Percentiles rank a stretch among this genome's conserved stretches.
These are phyloP conservation scores for Listronotus bonariensis DNA, from an alignment of 1,140 invertebrate species.

Conservation along the genomic window DNA sequence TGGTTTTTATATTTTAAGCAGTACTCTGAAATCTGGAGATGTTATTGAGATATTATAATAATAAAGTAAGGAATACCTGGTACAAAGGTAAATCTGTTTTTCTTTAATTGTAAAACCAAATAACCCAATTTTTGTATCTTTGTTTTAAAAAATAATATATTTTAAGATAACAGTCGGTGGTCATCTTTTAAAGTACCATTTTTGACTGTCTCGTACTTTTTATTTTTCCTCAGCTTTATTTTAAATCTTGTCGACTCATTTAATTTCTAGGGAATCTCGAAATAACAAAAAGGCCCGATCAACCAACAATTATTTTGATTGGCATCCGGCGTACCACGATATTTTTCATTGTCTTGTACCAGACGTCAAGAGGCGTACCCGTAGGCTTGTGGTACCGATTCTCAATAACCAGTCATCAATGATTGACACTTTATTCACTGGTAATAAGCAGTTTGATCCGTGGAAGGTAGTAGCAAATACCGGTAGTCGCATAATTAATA, in stretches of 20 bases:
- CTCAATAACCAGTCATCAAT: conserved; percentile 20
- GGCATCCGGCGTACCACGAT: conserved; percentile 8
- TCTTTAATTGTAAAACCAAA: too few relatives aligned
- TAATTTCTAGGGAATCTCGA: conserved; percentile 7
- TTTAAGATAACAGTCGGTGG: too few relatives aligned
- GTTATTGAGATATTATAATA: too few relatives aligned
- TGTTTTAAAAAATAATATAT: too few relatives aligned
- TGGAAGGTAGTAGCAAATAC: conserved; percentile 14
- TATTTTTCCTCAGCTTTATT: too few relatives aligned
- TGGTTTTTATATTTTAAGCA: too few relatives aligned
- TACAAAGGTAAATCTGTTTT: too few relatives aligned
- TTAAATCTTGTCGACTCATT: conserved; percentile 5
- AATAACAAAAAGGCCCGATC: not conserved
- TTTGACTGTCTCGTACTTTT: too few relatives aligned
- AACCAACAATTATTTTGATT: conserved; percentile 21
- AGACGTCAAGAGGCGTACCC: conserved; percentile 16
- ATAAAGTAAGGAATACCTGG: too few relatives aligned
- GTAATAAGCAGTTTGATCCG: conserved; percentile 17
- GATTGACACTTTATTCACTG: conserved; percentile 20
- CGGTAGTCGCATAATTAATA: conserved; percentile 13
- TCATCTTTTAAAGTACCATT: too few relatives aligned
- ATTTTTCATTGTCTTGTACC: conserved; percentile 18
- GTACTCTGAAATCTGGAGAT: too few relatives aligned
- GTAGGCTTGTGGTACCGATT: conserved; percentile 11
- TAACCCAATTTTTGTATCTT: too few relatives aligned